Evolutionary conservation across 2,797 vertebrate genomes (phyloP), one percentile per base, ranked within the genome.

Genomic region (Chelmon rostratus): DNA sequence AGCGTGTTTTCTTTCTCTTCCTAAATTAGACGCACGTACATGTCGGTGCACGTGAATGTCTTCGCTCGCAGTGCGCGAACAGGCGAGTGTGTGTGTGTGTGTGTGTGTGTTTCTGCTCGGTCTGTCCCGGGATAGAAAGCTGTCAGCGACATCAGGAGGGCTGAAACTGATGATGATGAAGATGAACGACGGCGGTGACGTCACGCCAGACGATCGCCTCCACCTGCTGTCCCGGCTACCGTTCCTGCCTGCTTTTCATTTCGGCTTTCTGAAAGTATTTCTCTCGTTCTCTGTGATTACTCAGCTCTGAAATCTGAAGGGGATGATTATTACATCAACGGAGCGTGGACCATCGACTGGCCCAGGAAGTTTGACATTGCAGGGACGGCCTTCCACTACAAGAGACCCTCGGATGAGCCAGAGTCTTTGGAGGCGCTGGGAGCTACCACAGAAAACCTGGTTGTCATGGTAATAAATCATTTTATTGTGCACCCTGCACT

Each of bases 271-370:
- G 23, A 82, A 76, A 58, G 47, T 12, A 3, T 47, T 57, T 52
- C 56, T 52, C 21, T 68, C n/a, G 5, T 63, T 78, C 33, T 89
- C 65, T 84, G 52, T 81, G 31, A 57, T 76, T 50, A 0, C 15
- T 3, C 90, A 99, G 98, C 98, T 89, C 90, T 99, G 91, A 99
- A 99, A 94, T 98, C 98, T 19, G 97, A 99, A 90, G 95, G 90
- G 6, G 97, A 98, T 83, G 97, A 99, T 91, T 99, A 99, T 92
- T 99, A 98, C 93, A 98, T 99, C 93, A 99, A 99, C 72, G 98
- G 98, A 75, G 98, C 98, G 31, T 99, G 98, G 98, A 99, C 98
- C 91, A 99, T 99, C 83, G 98, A 99, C 93, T 99, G 98, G 98
- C 98, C 98, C 77, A 94, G 98, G 87, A 99, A 99, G 93, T 99